These are phyloP conservation scores for Notospermus geniculatus DNA, from an alignment of 1,140 invertebrate species.

Conservation along the genomic window DNA sequence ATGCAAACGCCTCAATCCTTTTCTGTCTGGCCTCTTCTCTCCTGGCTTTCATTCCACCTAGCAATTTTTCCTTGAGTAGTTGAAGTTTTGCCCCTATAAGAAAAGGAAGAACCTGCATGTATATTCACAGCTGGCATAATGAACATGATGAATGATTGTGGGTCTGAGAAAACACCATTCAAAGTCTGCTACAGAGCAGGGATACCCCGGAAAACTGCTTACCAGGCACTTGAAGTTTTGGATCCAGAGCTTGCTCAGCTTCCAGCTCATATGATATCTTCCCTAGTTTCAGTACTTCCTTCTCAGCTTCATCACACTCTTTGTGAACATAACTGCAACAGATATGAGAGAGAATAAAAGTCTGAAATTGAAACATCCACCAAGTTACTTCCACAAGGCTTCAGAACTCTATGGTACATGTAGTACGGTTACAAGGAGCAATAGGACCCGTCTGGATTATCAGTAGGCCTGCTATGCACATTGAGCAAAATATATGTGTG, in stretches of 20 bases:
- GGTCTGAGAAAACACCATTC: no score
- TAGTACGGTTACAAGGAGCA: no score
- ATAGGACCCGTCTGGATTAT: no score
- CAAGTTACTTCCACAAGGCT: no score
- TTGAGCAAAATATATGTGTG: no score
- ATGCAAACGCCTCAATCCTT: slow-evolving; percentile 56
- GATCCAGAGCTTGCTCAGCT: slow-evolving; percentile 17
- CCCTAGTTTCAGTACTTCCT: slow-evolving; percentile 40
- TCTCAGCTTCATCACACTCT: slow-evolving; percentile 25
- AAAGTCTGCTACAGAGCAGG: slow-evolving; percentile 28
- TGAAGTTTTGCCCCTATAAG: slow-evolving; percentile 55
- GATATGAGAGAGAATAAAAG: no score
- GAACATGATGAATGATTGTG: no score
- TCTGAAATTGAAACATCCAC: no score
- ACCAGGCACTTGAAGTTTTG: slow-evolving; percentile 13
- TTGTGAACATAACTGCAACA: slow-evolving; percentile 27
- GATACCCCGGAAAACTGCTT: slow-evolving; percentile 1
- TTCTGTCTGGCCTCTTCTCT: slow-evolving; percentile 66
- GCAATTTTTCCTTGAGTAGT: slow-evolving; percentile 64
- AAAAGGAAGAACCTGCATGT: not conserved
- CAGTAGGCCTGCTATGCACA: no score
- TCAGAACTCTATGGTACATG: no score
- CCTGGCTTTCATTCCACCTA: slow-evolving; percentile 64
- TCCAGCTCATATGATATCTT: slow-evolving; percentile 45
- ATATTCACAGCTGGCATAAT: slow-evolving; percentile 15